Percentiles rank a stretch among this genome's conserved stretches.
These are phyloP conservation scores for Siphlonurus alternatus DNA, from an alignment of 2,888 invertebrate genomes.

Conservation along the genomic window DNA sequence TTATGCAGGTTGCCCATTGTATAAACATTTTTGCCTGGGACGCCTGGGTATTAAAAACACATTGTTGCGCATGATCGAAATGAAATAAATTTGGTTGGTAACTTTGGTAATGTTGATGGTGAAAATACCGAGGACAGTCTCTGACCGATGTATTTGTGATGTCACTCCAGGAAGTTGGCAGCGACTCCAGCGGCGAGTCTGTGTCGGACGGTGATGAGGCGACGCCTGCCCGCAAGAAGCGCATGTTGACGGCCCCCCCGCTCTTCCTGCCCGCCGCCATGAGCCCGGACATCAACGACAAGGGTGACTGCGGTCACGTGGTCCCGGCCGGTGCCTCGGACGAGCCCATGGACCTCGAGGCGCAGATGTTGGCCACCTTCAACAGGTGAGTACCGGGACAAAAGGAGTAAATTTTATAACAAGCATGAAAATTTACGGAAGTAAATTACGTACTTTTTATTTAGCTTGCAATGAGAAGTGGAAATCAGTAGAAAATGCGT, in stretches of 20 bases:
- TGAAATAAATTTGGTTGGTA: no score
- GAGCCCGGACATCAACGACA: background rate
- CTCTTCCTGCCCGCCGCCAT: background rate
- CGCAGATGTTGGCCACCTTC: background rate
- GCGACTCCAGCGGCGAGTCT: background rate
- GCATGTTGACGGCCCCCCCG: background rate
- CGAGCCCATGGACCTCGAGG: background rate
- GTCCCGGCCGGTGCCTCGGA: background rate
- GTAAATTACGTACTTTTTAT: no score
- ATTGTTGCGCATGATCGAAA: no score
- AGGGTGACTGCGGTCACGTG: background rate
- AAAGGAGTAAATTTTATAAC: no score
- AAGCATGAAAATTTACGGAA: no score
- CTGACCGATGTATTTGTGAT: background rate
- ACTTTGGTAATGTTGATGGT: no score
- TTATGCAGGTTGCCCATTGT: no score
- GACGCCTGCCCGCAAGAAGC: conserved; percentile 1
- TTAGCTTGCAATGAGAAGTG: no score
- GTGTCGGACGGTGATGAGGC: background rate
- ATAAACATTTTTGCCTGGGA: no score
- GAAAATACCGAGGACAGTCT: no score
- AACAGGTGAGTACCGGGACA: background rate
- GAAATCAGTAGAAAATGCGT: no score
- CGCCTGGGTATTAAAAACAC: no score
- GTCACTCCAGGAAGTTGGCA: background rate